Conservation (phyloP, 2,888 invertebrate genomes). For the Caenorhabditis sinica region DNA sequence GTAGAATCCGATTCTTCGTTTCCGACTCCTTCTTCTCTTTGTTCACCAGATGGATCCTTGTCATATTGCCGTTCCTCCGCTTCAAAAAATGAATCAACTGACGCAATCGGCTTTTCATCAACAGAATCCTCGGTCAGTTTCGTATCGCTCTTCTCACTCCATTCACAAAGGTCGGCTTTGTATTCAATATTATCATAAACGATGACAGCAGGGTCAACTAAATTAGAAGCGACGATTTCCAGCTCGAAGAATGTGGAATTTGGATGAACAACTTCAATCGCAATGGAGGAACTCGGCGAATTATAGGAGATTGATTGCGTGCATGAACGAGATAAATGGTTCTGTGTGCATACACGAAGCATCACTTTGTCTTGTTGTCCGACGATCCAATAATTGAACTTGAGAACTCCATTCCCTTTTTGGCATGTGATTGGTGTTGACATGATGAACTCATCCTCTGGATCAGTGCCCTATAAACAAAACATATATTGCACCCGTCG, state of each 20-base stretch:
- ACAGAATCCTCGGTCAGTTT: slow-evolving; percentile 22
- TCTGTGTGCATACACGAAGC: slow-evolving; percentile 78
- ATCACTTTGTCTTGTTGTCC: slow-evolving; percentile 66
- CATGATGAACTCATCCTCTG: slow-evolving; percentile 74
- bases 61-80: slow-evolving; percentile 47
- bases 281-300: slow-evolving; percentile 64
- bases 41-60: slow-evolving; percentile 15
- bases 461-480: slow-evolving; percentile 57
- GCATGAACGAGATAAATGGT: slow-evolving; percentile 73
- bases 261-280: slow-evolving; percentile 79
- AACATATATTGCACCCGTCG: neutral
- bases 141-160: slow-evolving; percentile 28
- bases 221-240: slow-evolving; percentile 74
- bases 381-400: slow-evolving; percentile 78
- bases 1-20: neutral
- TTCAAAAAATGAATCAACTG: slow-evolving; percentile 61
- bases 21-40: slow-evolving; percentile 2
- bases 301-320: slow-evolving; percentile 76
- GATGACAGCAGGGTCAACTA: slow-evolving; percentile 73
- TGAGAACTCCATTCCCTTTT: slow-evolving; percentile 77
- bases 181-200: slow-evolving; percentile 77
- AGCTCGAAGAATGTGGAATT: slow-evolving; percentile 73
- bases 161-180: slow-evolving; percentile 73
- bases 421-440: slow-evolving; percentile 78
- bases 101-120: slow-evolving; percentile 43